A percentile compares a stretch with the other conserved stretches of the same genome.
Evolutionary conservation across 2,797 vertebrate genomes (phyloP).

Genomic region (Helicolenus hilgendorfi): DNA sequence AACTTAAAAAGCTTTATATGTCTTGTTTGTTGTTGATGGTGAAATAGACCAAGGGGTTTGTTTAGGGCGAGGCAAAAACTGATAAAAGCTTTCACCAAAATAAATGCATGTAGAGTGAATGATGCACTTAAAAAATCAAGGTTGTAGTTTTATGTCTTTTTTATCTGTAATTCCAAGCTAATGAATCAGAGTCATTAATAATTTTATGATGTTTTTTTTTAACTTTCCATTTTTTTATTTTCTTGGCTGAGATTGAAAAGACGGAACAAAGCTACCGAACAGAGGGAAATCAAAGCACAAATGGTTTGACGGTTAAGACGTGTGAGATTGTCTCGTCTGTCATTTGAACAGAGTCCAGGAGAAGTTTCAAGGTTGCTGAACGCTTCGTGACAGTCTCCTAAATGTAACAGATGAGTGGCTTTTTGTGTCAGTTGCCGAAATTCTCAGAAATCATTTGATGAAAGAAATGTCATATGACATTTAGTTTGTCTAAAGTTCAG

Average conservation of each 20-base stretch:
- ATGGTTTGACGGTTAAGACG: conserved; percentile 57
- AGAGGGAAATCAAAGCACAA: conserved; percentile 73
- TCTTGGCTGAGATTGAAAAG: conserved; percentile 75
- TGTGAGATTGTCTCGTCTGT: conserved; percentile 43
- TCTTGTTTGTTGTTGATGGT: conserved; percentile 30
- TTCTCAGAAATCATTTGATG: conserved; percentile 27
- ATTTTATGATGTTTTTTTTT: conserved; percentile 25
- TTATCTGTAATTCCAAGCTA: conserved; percentile 69
- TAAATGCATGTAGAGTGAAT: conserved; percentile 46
- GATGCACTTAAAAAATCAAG: conserved; percentile 74
- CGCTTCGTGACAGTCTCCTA: conserved; percentile 24
- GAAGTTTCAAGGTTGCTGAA: conserved; percentile 58
- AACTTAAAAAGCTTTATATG: conserved; percentile 47
- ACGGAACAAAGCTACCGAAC: conserved; percentile 55
- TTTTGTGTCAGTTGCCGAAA: background rate
- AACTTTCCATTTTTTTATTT: conserved; percentile 48
- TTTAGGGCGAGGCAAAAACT: conserved; percentile 3
- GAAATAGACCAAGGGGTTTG: conserved; percentile 7
- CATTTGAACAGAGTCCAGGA: conserved; percentile 47
- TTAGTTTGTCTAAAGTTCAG: conserved; percentile 12
- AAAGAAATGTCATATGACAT: conserved; percentile 28
- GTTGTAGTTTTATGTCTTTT: conserved; percentile 55
- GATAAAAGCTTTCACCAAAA: conserved; percentile 61
- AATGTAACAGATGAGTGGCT: background rate
- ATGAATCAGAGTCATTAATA: conserved; percentile 78